phyloP scores from a whole-genome alignment of 2,113 vertebrate genomes.

The Anthoscopus minutus region DNA sequence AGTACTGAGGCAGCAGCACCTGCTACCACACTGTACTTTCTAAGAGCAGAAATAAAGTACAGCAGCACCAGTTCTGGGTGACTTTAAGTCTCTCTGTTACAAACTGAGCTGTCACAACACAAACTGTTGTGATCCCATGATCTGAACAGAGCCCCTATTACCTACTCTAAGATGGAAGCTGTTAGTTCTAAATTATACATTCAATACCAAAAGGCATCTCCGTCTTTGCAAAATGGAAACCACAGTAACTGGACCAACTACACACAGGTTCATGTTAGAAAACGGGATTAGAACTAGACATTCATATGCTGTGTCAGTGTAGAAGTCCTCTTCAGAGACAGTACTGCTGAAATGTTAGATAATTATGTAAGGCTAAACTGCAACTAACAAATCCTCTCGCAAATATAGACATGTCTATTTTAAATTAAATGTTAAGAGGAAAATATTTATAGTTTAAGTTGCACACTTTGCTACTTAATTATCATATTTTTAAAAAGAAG shows the following conservation, averaged over 20 bases:
- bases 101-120: not conserved
- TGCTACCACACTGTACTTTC: not conserved
- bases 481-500: constrained; percentile 7
- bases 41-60: not conserved
- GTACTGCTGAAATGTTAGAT: not conserved
- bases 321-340: not conserved
- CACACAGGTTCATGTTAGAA: not conserved
- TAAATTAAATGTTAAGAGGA: constrained; percentile 7
- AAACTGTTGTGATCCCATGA: not conserved
- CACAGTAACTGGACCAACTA: not conserved
- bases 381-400: not conserved
- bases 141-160: not conserved
- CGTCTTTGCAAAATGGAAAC: not conserved
- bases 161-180: not conserved
- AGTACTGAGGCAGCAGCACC: not conserved
- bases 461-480: constrained; percentile 9
- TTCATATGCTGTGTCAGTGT: not conserved
- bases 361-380: not conserved
- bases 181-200: not conserved
- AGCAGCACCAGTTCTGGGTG: not conserved
- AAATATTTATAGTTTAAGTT: constrained; percentile 40
- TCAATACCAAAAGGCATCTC: not conserved
- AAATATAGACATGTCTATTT: constrained; percentile 8
- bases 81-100: not conserved
- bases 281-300: not conserved